Conservation (phyloP, 2,797 vertebrate species). For the Trachops cirrhosus region DNA sequence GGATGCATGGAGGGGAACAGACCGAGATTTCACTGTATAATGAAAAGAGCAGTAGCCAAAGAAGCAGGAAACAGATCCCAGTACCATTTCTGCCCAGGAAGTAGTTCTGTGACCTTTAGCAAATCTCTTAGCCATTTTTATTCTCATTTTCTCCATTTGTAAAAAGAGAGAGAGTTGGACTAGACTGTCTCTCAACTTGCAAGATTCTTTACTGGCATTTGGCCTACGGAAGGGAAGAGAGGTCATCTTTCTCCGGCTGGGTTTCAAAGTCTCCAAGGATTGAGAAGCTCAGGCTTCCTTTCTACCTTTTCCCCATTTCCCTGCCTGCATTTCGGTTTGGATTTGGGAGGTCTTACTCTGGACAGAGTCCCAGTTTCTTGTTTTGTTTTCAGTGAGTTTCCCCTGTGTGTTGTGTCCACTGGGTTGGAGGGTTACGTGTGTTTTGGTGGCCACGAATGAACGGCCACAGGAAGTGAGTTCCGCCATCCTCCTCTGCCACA, state of each 20-base stretch:
- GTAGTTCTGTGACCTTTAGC: neutral
- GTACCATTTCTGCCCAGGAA: neutral
- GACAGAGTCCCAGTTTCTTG: neutral
- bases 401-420: neutral
- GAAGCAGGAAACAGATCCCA: neutral
- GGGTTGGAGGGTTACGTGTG: neutral
- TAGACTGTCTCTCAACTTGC: neutral
- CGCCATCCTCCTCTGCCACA: slow-evolving; percentile 36
- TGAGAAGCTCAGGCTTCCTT: neutral
- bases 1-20: neutral
- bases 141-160: neutral
- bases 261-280: neutral
- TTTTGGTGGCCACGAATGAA: neutral
- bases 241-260: neutral
- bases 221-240: neutral
- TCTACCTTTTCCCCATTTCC: neutral
- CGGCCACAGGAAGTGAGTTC: neutral
- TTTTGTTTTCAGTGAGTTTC: neutral
- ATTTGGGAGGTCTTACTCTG: neutral
- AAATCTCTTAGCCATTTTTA: neutral
- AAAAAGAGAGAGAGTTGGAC: neutral
- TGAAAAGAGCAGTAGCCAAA: neutral
- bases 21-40: neutral
- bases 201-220: slow-evolving; percentile 1
- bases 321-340: neutral